Base-by-base conservation (phyloP, 2,888 invertebrate species). In the Pollenia angustigena region DNA sequence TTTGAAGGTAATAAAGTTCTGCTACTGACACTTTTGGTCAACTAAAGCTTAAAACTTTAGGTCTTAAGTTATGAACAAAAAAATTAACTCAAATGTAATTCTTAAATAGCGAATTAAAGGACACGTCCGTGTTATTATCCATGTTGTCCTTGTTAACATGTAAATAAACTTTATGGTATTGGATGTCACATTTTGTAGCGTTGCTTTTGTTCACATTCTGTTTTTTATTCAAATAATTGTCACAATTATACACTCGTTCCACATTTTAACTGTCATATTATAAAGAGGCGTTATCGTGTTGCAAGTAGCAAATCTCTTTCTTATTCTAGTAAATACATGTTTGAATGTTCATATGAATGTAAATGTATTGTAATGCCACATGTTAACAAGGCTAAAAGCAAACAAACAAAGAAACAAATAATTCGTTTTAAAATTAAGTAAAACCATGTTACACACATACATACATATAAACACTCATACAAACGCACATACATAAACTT, bases 301-400 rank as follows among this genome's bases (percentile, higher is more conserved):
- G 58, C 40, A 46, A 40, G 16, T 56, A 62, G n/a, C 40, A 42
- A 56, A n/a, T 56, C 18, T 44, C 62, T n/a, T 48, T 40, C 42
- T 58, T 14, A 52, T 14, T n/a, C 48, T 50, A 44, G 10, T 12
- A 46, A 32, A 48, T 11, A 11, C 50, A 32, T 12, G 2, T 11
- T 7, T 16, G 9, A n/a, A 23, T 74, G 42, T 16, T 42, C n/a
- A 52, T 71, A 18, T 80, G 18, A 72, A 46, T 40, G 46, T 52
- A n/a, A 62, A 23, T 72, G 72, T 56, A 23, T 48, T 68, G 68
- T 68, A 81, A 85, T 72, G 58, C 56, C 52, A 81, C 76, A 81
- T 81, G 85, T 85, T 78, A 76, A 81, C 76, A 85, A 72, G 81
- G 76, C 76, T 44, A 62, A 58, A 68, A n/a, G 42, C 72, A 64